Conservation (phyloP, 1,140 invertebrate genomes). For the Heliothis subflexa region DNA sequence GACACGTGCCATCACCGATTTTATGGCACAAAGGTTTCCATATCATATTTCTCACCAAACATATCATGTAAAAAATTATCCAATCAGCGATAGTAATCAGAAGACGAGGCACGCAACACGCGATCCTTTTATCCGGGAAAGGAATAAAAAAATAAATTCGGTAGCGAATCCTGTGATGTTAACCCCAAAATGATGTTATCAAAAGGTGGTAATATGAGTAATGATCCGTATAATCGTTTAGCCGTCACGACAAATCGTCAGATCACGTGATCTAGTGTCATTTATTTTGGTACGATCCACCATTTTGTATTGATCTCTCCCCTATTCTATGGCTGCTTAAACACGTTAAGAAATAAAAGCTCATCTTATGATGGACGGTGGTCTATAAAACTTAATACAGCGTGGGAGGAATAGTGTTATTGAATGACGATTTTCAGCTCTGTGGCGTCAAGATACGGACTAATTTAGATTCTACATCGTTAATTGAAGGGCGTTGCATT, state of each 20-base stretch:
- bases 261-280: conserved; percentile 75
- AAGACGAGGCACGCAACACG: conserved; percentile 35
- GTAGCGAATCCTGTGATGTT: conserved; percentile 57
- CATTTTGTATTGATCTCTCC: conserved; percentile 54
- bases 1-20: background rate
- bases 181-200: conserved; percentile 76
- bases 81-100: conserved; percentile 12
- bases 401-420: conserved; percentile 17
- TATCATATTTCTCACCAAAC: background rate
- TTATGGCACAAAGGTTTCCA: background rate
- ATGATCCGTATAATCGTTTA: conserved; percentile 79
- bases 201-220: conserved; percentile 82
- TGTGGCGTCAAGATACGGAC: background rate
- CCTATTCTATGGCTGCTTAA: background rate
- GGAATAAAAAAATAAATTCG: conserved; percentile 61
- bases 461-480: background rate
- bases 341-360: conserved; percentile 19
- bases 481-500: conserved; percentile 51
- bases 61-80: conserved; percentile 25
- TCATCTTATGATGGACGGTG: conserved; percentile 49
- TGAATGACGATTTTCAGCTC: conserved; percentile 7
- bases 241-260: conserved; percentile 79
- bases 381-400: conserved; percentile 43
- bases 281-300: conserved; percentile 66
- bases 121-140: background rate